Percentiles rank a stretch among this genome's conserved stretches.
phyloP scores from a whole-genome alignment of 2,888 invertebrate genomes.

The Capitulum mitella region DNA sequence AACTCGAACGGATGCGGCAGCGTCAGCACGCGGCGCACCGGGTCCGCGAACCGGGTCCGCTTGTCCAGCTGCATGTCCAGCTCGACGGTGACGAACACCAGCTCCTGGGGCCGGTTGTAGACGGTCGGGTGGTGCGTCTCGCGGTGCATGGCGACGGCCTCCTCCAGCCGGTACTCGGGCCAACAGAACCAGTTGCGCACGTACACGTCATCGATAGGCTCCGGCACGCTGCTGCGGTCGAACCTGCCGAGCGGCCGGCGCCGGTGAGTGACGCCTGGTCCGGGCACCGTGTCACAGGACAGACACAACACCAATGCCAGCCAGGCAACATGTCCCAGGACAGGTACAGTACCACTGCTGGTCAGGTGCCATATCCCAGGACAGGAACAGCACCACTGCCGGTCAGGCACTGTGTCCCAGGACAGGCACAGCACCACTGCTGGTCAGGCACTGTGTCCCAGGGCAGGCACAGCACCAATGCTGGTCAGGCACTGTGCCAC shows the following conservation, averaged over 20 bases:
- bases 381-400: no score
- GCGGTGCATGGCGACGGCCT: constrained; percentile 67
- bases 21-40: constrained; percentile 58
- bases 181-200: constrained; percentile 52
- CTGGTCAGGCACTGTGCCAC: no score
- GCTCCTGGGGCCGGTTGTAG: constrained; percentile 65
- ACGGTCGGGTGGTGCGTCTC: constrained; percentile 77
- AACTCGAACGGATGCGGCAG: constrained; percentile 63
- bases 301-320: no score
- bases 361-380: no score
- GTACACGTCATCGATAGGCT: constrained; percentile 60
- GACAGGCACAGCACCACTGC: no score
- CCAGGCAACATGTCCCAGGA: no score
- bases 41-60: constrained; percentile 61
- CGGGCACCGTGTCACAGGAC: no score
- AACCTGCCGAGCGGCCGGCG: constrained; percentile 27
- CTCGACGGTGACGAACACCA: constrained; percentile 63
- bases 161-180: constrained; percentile 58
- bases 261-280: no score
- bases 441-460: no score
- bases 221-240: constrained; percentile 53
- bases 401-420: no score
- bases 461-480: no score
- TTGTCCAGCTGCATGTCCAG: constrained; percentile 69
- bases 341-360: no score